phyloP scores from a whole-genome alignment of 2,797 vertebrate species.

The Trichosurus vulpecula region DNA sequence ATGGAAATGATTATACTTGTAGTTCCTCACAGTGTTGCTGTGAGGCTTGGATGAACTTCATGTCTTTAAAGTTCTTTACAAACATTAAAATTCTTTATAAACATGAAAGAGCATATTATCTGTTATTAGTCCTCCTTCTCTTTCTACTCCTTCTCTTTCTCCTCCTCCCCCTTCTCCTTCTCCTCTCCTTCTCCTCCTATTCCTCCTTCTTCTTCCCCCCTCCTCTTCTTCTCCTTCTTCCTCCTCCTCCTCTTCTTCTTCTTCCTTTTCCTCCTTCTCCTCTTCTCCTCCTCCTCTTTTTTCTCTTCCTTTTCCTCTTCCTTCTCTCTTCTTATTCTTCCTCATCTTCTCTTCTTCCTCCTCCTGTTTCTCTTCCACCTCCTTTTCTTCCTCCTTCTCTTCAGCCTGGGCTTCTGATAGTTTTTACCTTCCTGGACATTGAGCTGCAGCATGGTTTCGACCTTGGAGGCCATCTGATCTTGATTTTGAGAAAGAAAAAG shows the following conservation, averaged over 20 bases:
- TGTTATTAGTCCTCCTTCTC: not conserved
- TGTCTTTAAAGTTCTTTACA: not conserved
- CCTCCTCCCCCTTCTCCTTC: not conserved
- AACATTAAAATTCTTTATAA: not conserved
- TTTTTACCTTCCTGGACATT: not conserved
- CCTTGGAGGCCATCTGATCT: not conserved
- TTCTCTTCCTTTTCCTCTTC: too few relatives aligned
- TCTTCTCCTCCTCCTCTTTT: not conserved
- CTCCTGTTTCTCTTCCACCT: not conserved
- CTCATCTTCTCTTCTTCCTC: not conserved
- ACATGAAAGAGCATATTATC: not conserved
- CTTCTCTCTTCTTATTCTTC: too few relatives aligned
- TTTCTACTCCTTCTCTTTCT: too few relatives aligned
- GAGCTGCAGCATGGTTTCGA: not conserved
- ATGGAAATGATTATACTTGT: not conserved
- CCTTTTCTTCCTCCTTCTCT: not conserved
- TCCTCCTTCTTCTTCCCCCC: rapidly evolving
- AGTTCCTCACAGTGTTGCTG: not conserved
- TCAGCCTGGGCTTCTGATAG: not conserved
- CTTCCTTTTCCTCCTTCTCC: not conserved
- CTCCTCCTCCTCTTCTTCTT: too few relatives aligned
- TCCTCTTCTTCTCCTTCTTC: too few relatives aligned
- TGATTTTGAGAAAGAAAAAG: not conserved
- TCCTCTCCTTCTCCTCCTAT: rapidly evolving
- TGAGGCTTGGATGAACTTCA: not conserved